These are phyloP conservation scores for Drepana falcataria DNA, from an alignment of 2,888 invertebrate genomes.

Conservation along the genomic window DNA sequence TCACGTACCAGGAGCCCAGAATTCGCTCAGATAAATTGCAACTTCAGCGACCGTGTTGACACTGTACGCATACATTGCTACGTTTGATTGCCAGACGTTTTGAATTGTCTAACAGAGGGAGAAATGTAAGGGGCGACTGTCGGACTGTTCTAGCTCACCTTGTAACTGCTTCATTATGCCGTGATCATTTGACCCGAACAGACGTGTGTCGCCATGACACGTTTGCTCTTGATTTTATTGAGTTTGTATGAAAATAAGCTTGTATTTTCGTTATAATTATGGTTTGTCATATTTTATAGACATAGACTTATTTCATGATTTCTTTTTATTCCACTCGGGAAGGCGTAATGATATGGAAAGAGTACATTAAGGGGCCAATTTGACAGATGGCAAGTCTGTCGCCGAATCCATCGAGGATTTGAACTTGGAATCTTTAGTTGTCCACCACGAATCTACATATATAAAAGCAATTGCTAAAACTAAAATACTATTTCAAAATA, in stretches of 20 bases:
- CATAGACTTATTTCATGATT: background rate
- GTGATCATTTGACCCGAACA: conserved; percentile 14
- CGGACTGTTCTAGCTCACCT: background rate
- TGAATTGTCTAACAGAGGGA: background rate
- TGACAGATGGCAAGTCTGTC: too few species aligned
- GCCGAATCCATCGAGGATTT: too few species aligned
- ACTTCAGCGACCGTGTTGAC: conserved; percentile 19
- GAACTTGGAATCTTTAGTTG: too few species aligned
- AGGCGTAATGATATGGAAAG: too few species aligned
- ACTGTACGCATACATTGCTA: conserved; percentile 18
- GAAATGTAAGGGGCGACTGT: background rate
- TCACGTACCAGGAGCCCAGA: conserved; percentile 50
- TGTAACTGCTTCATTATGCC: conserved; percentile 24
- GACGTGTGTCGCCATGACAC: conserved; percentile 9
- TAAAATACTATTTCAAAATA: too few species aligned
- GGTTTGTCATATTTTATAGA: background rate
- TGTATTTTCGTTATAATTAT: conserved; percentile 1
- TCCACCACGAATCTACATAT: too few species aligned
- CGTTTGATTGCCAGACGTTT: background rate
- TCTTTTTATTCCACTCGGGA: too few species aligned
- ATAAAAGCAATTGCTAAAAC: too few species aligned
- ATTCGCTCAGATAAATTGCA: conserved; percentile 11
- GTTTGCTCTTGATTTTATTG: conserved; percentile 1
- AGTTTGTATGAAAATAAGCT: conserved; percentile 9
- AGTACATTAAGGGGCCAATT: too few species aligned